Evolutionary conservation across 35 echinoderm and acorn worm genomes (phyloP).

Genomic region (Antedon bifida): DNA sequence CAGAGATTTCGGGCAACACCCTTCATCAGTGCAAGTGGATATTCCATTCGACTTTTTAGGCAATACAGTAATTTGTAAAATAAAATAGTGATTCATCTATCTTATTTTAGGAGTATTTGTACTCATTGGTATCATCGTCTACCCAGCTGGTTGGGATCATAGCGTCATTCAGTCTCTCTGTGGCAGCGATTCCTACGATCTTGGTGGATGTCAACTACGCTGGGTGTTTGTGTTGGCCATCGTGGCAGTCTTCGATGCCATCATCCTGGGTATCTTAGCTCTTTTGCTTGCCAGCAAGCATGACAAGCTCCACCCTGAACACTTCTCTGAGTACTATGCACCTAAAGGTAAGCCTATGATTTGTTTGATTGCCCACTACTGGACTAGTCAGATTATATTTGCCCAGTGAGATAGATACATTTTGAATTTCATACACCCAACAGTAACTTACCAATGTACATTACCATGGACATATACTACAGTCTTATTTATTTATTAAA

Average conservation of each 20-base stretch:
- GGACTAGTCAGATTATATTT: too few species aligned
- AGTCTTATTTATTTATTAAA: too few species aligned
- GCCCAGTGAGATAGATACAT: too few species aligned
- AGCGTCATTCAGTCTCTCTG: slow-evolving; percentile 14
- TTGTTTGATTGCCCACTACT: too few species aligned
- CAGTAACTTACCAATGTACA: too few species aligned
- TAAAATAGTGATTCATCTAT: too few species aligned
- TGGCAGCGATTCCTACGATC: slow-evolving; percentile 9
- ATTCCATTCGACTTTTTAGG: too few species aligned
- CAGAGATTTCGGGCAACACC: too few species aligned
- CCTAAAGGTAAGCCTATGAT: slow-evolving; percentile 24
- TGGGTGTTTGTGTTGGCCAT: slow-evolving; percentile 93
- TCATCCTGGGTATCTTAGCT: slow-evolving; percentile 65
- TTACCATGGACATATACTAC: too few species aligned
- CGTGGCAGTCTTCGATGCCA: slow-evolving; percentile 81
- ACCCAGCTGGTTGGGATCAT: slow-evolving; percentile 47
- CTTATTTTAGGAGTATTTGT: slow-evolving; percentile 27
- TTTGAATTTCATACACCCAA: too few species aligned
- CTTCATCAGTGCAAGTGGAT: too few species aligned
- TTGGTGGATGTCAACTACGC: slow-evolving; percentile 32
- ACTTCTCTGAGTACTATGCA: slow-evolving; percentile 72
- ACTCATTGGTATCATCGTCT: slow-evolving; percentile 51
- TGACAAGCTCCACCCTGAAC: slow-evolving; percentile 66
- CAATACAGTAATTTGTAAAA: too few species aligned
- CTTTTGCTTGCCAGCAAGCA: slow-evolving; percentile 81